A percentile compares a stretch with the other conserved stretches of the same genome.
Evolutionary conservation across 2,797 vertebrate genomes (phyloP).

Genomic region (Columba guinea): DNA sequence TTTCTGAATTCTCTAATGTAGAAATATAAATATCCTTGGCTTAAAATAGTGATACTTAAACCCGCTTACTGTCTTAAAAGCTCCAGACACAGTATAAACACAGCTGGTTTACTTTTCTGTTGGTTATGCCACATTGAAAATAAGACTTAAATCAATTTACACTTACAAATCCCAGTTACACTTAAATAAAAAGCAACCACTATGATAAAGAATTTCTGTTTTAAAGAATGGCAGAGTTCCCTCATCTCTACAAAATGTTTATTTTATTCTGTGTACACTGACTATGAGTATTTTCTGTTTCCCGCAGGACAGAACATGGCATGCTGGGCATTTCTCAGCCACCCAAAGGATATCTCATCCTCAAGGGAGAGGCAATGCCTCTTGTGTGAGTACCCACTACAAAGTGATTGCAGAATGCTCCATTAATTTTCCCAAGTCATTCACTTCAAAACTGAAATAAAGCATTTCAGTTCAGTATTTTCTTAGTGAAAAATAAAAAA

Average conservation of each 20-base stretch:
- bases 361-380: accelerated
- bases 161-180: neutral
- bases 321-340: neutral
- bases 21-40: neutral
- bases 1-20: neutral
- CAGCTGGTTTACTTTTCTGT: neutral
- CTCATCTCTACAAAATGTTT: neutral
- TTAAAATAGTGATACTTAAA: neutral
- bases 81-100: neutral
- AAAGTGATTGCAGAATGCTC: neutral
- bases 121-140: neutral
- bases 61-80: neutral
- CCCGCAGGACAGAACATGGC: neutral
- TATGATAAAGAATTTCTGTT: neutral
- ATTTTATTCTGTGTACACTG: neutral
- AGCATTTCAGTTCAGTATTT: neutral
- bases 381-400: neutral
- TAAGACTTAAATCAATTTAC: neutral
- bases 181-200: neutral
- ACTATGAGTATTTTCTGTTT: neutral
- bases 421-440: neutral
- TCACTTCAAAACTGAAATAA: neutral
- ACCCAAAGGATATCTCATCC: neutral
- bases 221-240: neutral
- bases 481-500: neutral